Conservation (phyloP, 2,797 vertebrate species). For the Gouania willdenowi region DNA sequence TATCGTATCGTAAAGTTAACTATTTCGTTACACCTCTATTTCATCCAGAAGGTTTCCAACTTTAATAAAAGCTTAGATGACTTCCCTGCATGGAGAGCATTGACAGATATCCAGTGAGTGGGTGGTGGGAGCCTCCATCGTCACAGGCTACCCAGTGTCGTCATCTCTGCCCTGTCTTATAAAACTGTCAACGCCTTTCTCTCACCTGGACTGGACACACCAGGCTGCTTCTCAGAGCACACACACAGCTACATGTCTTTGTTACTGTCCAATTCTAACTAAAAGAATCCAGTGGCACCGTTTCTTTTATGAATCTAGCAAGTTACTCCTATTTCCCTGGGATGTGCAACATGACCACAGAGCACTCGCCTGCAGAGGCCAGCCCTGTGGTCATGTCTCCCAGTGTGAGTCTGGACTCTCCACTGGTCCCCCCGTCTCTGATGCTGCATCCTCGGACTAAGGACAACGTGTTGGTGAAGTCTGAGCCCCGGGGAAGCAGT, state of each 20-base stretch:
- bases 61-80: no score
- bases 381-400: conserved; percentile 80
- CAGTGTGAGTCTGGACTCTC: conserved; percentile 69
- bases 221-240: conserved; percentile 40
- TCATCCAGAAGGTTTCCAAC: no score
- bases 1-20: no score
- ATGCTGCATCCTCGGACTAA: conserved; percentile 68
- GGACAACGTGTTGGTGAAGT: conserved; percentile 76
- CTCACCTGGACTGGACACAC: conserved; percentile 74
- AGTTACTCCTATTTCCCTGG: conserved; percentile 85
- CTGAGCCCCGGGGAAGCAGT: conserved; percentile 74
- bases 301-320: conserved; percentile 87
- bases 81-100: no score
- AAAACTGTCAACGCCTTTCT: conserved; percentile 70
- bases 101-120: background rate
- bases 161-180: conserved; percentile 70
- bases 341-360: conserved; percentile 87
- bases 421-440: conserved; percentile 63
- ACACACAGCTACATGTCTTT: conserved; percentile 22
- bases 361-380: conserved; percentile 78
- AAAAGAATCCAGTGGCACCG: background rate
- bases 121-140: conserved; percentile 26
- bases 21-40: no score
- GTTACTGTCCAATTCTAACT: conserved; percentile 16
- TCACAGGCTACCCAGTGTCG: conserved; percentile 61